Conservation (phyloP, 2,113 vertebrate genomes). For the Lucifuga dentata region DNA sequence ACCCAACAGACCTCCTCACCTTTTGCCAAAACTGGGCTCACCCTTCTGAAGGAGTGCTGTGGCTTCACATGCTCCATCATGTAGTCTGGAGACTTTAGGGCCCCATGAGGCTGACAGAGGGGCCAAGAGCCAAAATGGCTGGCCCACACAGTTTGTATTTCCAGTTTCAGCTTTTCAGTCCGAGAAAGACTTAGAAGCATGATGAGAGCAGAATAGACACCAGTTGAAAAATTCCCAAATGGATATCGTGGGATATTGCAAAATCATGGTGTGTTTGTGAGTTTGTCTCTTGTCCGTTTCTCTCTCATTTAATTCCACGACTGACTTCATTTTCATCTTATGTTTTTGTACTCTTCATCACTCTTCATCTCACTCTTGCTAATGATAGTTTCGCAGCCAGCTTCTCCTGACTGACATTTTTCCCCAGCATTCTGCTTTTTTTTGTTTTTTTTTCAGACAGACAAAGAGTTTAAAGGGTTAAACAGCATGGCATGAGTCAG, state of each 20-base stretch:
- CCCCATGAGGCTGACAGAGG: conserved; percentile 2
- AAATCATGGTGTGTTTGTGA: conserved; percentile 3
- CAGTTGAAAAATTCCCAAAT: conserved; percentile 2
- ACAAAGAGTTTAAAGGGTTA: conserved; percentile 1
- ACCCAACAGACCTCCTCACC: conserved; percentile 83
- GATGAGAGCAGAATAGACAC: neutral
- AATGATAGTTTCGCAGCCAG: neutral
- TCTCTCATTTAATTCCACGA: neutral
- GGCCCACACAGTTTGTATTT: conserved; percentile 28
- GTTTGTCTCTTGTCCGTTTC: neutral
- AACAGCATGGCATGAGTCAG: conserved; percentile 14
- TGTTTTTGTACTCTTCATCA: conserved; percentile 1
- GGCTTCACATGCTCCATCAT: conserved; percentile 91
- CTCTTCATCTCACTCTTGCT: neutral
- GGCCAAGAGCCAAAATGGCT: conserved; percentile 4
- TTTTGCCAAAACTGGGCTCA: conserved; percentile 87
- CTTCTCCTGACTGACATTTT: neutral
- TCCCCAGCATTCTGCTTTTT: neutral
- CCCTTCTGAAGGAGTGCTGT: conserved; percentile 90
- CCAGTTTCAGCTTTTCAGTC: conserved; percentile 40
- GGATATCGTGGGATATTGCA: neutral
- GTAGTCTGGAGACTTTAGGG: conserved; percentile 70
- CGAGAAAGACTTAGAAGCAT: conserved; percentile 31
- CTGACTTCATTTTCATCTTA: neutral
- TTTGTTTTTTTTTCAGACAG: conserved; percentile 10